Evolutionary conservation across 1,140 invertebrate species (phyloP).

Genomic region (Cylas formicarius): DNA sequence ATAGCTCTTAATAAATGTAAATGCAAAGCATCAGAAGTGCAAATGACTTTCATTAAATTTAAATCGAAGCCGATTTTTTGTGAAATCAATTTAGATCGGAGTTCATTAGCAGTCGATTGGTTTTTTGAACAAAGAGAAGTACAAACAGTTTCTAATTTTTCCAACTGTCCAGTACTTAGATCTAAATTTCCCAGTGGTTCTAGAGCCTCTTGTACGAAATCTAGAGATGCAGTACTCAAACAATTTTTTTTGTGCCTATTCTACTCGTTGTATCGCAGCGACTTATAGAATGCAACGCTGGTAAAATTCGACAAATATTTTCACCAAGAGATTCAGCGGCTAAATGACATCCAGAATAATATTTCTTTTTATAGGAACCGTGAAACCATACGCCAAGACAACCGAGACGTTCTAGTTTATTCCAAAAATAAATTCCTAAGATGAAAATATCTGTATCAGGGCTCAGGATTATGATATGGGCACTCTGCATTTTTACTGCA

Average conservation of each 20-base stretch:
- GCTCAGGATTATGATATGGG: constrained; percentile 3
- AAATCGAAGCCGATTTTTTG: constrained; percentile 24
- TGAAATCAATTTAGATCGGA: constrained; percentile 23
- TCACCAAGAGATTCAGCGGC: constrained; percentile 23
- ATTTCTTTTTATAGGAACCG: constrained; percentile 22
- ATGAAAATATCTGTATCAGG: constrained; percentile 20
- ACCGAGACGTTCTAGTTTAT: constrained; percentile 14
- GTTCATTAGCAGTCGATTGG: constrained; percentile 23
- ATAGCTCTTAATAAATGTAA: constrained; percentile 24
- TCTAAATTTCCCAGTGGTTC: constrained; percentile 18
- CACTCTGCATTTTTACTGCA: background rate
- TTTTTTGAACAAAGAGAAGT: constrained; percentile 20
- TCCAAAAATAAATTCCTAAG: constrained; percentile 17
- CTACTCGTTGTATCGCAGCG: no score
- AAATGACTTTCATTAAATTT: constrained; percentile 24
- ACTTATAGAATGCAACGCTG: constrained; percentile 22
- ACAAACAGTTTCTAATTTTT: constrained; percentile 19
- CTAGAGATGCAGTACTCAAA: constrained; percentile 17
- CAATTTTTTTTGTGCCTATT: no score
- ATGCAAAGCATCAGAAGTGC: constrained; percentile 25
- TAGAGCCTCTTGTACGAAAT: constrained; percentile 22
- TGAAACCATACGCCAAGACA: constrained; percentile 23
- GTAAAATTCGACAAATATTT: constrained; percentile 23
- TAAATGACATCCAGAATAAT: constrained; percentile 22
- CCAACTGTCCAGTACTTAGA: constrained; percentile 18